Evolutionary conservation across 2,113 vertebrate species (phyloP).

Genomic region (Phalacrocorax pelagicus): DNA sequence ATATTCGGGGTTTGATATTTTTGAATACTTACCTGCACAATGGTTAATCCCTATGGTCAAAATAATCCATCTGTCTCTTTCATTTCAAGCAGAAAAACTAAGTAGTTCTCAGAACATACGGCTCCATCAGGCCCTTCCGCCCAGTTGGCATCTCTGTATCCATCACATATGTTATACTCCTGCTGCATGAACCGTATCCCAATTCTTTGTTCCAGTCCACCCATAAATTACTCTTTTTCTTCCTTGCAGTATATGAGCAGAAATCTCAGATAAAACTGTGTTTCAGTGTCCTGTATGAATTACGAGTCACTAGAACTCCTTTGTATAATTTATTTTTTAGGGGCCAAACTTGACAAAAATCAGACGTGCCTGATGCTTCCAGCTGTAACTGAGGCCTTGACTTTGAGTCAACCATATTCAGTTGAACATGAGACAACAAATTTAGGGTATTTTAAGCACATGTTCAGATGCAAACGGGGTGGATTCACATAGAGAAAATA

Average conservation of each 20-base stretch:
- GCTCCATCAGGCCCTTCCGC: neutral
- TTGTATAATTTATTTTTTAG: neutral
- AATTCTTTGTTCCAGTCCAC: neutral
- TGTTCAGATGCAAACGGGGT: neutral
- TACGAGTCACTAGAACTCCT: neutral
- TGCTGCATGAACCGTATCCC: neutral
- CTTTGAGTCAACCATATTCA: neutral
- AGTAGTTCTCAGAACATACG: neutral
- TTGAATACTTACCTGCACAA: neutral
- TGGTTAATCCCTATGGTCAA: neutral
- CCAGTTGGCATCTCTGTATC: neutral
- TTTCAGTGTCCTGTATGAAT: neutral
- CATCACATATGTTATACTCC: neutral
- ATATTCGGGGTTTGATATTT: neutral
- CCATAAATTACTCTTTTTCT: neutral
- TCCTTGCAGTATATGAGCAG: neutral
- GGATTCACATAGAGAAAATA: neutral
- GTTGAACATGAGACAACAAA: neutral
- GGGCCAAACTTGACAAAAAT: neutral
- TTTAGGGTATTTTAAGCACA: neutral
- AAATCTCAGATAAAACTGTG: neutral
- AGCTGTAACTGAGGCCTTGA: neutral
- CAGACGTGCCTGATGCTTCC: neutral
- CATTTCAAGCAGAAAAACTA: neutral
- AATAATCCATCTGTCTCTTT: neutral